Evolutionary conservation across 2,797 vertebrate species (phyloP).

Genomic region (Sebastes oblongus): DNA sequence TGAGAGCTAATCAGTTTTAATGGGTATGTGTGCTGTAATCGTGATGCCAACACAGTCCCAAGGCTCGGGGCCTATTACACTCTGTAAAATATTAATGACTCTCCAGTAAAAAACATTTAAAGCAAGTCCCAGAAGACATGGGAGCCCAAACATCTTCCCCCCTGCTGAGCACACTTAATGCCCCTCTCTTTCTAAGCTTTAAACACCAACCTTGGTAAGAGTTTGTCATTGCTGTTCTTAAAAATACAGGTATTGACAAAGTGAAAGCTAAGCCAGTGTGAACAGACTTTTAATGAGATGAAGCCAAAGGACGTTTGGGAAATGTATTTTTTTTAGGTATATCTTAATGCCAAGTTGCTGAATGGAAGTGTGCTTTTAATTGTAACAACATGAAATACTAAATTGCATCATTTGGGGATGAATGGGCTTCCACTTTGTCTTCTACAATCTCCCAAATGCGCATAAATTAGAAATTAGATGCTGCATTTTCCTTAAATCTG

Average conservation of each 20-base stretch:
- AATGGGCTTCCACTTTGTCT: slow-evolving; percentile 23
- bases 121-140: slow-evolving; percentile 84
- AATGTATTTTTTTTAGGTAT: background rate
- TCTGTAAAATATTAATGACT: slow-evolving; percentile 93
- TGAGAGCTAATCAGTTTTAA: slow-evolving; percentile 91
- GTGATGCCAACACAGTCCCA: slow-evolving; percentile 84
- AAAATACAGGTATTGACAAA: slow-evolving; percentile 17
- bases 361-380: background rate
- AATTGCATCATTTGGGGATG: slow-evolving; percentile 35
- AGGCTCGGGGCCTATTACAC: slow-evolving; percentile 89
- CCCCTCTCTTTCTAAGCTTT: background rate
- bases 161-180: background rate
- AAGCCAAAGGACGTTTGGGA: background rate
- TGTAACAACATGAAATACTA: slow-evolving; percentile 1
- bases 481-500: too few relatives aligned
- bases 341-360: background rate
- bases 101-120: slow-evolving; percentile 86
- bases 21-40: slow-evolving; percentile 90
- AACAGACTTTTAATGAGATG: slow-evolving; percentile 7
- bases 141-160: slow-evolving; percentile 29
- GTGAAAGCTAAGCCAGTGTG: background rate
- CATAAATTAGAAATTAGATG: too few relatives aligned
- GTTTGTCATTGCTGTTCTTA: background rate
- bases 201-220: slow-evolving; percentile 27
- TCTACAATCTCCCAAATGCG: too few relatives aligned